Conservation (phyloP, 2,888 invertebrate genomes). For the Pherbina coryleti region DNA sequence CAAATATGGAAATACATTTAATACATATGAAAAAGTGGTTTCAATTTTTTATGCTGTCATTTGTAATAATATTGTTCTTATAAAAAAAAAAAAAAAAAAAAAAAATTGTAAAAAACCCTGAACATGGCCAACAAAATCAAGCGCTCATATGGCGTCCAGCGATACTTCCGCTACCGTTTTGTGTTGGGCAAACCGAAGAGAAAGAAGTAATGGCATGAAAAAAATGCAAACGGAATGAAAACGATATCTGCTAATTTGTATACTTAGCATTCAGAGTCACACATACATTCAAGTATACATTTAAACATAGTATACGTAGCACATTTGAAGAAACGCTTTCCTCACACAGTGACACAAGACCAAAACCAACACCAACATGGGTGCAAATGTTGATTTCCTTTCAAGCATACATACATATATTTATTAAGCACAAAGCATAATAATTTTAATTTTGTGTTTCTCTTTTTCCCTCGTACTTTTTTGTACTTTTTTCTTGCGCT, state of each 20-base stretch:
- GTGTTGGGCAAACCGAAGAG: not conserved
- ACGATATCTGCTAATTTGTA: conserved; percentile 30
- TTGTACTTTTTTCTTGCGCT: not conserved
- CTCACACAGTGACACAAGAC: too few relatives aligned
- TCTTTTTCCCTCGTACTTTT: not conserved
- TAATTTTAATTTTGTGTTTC: conserved; percentile 52
- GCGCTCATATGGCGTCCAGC: conserved; percentile 43
- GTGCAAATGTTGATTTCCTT: conserved; percentile 60
- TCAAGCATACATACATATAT: conserved; percentile 51
- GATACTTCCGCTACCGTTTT: conserved; percentile 55
- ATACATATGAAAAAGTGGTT: conserved; percentile 60
- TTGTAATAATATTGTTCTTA: conserved; percentile 41
- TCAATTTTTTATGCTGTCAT: conserved; percentile 59
- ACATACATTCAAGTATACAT: conserved; percentile 2
- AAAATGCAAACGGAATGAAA: conserved; percentile 26
- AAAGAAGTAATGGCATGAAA: not conserved
- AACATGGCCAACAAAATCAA: conserved; percentile 44
- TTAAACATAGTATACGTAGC: conserved; percentile 12
- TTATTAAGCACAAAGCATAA: conserved; percentile 62
- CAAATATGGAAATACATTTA: conserved; percentile 46
- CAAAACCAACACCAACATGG: not conserved
- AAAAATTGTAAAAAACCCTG: conserved; percentile 32
- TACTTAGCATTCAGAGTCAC: conserved; percentile 38
- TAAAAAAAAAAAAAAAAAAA: conserved; percentile 47
- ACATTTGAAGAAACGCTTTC: not conserved